Evolutionary conservation across 2,888 invertebrate genomes (phyloP).

Genomic region (Anoncus sp.): DNA sequence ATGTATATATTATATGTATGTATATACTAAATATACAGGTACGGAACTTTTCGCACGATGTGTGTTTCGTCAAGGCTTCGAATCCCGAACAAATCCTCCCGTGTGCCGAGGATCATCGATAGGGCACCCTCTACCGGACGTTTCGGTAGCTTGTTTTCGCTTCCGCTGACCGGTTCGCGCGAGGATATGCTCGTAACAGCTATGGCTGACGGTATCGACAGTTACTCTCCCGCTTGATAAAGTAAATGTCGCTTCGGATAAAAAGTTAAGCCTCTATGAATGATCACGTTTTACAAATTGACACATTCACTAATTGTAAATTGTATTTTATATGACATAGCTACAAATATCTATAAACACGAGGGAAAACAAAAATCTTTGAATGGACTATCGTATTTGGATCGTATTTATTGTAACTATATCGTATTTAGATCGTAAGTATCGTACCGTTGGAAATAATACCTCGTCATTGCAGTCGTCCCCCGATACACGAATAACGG

Average conservation of each 20-base stretch:
- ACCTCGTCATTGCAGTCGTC: background rate
- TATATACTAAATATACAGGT: no score
- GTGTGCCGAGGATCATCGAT: constrained; percentile 36
- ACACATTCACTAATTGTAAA: background rate
- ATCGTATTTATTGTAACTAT: no score
- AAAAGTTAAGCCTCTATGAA: background rate
- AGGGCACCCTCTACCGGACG: constrained; percentile 29
- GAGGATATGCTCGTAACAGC: constrained; percentile 12
- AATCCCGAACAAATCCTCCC: constrained; percentile 53
- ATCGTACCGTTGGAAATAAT: no score
- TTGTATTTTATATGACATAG: no score
- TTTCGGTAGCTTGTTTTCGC: constrained; percentile 50
- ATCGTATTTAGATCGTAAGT: no score
- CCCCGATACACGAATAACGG: no score
- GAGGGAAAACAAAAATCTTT: background rate
- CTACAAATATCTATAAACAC: no score
- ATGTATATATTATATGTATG: constrained; percentile 19
- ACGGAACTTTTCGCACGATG: constrained; percentile 17
- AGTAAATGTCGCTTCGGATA: constrained; percentile 6
- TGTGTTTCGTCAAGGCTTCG: constrained; percentile 49
- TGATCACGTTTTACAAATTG: background rate
- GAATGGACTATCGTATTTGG: no score
- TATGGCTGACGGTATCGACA: constrained; percentile 23
- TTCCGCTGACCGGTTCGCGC: constrained; percentile 48
- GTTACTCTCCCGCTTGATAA: constrained; percentile 34